Evolutionary conservation across 1,140 invertebrate genomes (phyloP).

Genomic region (Aporrectodea caliginosa): DNA sequence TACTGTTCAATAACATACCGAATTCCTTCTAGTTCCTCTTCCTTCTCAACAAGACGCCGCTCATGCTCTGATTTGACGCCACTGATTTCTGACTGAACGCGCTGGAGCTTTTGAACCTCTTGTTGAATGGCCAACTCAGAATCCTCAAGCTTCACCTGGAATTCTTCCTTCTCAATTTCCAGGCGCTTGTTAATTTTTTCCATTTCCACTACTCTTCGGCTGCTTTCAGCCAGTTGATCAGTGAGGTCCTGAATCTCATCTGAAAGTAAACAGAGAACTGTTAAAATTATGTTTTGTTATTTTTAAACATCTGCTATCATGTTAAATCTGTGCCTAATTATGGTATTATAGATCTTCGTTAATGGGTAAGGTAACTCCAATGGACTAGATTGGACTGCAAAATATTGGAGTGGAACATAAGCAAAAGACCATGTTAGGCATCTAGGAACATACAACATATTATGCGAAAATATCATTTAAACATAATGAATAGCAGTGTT

Average conservation of each 20-base stretch:
- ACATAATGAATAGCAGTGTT: too few relatives aligned
- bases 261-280: too few relatives aligned
- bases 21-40: conserved; percentile 99
- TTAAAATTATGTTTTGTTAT: too few relatives aligned
- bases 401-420: too few relatives aligned
- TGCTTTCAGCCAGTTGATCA: conserved; percentile 97
- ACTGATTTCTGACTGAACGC: conserved; percentile 92
- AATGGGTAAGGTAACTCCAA: too few relatives aligned
- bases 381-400: too few relatives aligned
- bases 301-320: too few relatives aligned
- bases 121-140: conserved; percentile 97
- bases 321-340: too few relatives aligned
- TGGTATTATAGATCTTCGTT: too few relatives aligned
- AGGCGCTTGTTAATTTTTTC: conserved; percentile 95
- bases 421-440: too few relatives aligned
- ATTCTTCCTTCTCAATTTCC: conserved; percentile 97
- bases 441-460: too few relatives aligned
- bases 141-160: conserved; percentile 96
- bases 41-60: conserved; percentile 94
- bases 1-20: conserved; percentile 52
- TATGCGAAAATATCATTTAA: too few relatives aligned
- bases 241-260: conserved; percentile 98
- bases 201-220: conserved; percentile 84
- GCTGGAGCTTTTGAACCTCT: conserved; percentile 61
- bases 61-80: conserved; percentile 98